Percentiles rank a stretch among this genome's conserved stretches.
Conservation (phyloP, 2,888 invertebrate species). For the Limenitis camilla region DNA sequence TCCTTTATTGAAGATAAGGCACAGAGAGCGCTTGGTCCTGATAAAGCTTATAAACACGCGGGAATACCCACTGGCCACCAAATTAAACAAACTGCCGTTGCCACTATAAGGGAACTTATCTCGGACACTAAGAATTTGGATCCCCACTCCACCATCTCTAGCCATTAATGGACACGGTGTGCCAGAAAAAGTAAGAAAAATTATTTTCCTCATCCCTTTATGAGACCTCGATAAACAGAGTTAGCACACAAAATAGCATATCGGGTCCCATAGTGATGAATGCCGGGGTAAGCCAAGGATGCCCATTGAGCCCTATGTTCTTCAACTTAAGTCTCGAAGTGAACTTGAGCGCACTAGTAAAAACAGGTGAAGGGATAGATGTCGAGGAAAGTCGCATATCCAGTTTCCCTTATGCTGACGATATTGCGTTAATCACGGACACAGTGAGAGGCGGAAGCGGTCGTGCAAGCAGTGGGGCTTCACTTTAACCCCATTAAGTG, state of each 20-base stretch:
- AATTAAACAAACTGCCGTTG: no score
- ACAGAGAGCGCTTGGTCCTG: no score
- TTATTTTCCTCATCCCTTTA: background rate
- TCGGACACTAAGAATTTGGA: no score
- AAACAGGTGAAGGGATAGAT: background rate
- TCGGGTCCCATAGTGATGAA: background rate
- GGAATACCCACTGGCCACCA: no score
- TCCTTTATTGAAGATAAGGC: no score
- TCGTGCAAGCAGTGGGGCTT: background rate
- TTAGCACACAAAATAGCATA: background rate
- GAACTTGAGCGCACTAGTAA: background rate
- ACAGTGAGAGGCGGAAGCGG: background rate
- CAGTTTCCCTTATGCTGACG: background rate
- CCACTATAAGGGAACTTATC: no score
- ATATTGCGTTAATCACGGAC: background rate
- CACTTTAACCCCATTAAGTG: background rate
- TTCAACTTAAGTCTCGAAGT: background rate
- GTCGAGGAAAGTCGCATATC: background rate
- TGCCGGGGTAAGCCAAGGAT: background rate
- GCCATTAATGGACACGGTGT: background rate
- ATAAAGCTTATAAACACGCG: no score
- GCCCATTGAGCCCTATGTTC: background rate
- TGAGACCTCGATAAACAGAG: background rate
- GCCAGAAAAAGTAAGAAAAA: background rate
- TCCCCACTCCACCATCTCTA: background rate